Evolutionary conservation across 2,113 vertebrate species (phyloP).

Genomic region (Sclerurus mexicanus): DNA sequence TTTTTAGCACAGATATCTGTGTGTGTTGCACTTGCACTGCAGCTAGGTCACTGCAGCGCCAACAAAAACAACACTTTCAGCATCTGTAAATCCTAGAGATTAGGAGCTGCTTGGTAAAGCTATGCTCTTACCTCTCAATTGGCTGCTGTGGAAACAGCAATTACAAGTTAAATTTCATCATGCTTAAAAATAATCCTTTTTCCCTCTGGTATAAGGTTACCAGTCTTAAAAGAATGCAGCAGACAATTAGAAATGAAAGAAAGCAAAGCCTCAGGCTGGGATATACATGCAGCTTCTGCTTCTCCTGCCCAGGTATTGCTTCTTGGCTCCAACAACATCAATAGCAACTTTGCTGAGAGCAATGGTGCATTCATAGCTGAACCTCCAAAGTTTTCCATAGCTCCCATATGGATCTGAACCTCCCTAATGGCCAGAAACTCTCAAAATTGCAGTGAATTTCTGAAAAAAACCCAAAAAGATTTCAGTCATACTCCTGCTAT

Average conservation of each 20-base stretch:
- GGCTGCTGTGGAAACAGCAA: constrained; percentile 19
- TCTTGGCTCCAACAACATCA: neutral
- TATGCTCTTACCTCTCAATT: neutral
- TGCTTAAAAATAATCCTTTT: neutral
- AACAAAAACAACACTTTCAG: too few relatives aligned
- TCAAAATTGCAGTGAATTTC: neutral
- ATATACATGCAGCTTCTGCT: fast-evolving
- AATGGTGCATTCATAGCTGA: neutral
- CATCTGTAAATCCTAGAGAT: neutral
- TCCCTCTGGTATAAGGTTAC: neutral
- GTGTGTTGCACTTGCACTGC: neutral
- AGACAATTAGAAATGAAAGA: neutral
- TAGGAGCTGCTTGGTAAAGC: neutral
- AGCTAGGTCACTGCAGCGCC: neutral
- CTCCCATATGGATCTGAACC: fast-evolving
- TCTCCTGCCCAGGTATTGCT: fast-evolving
- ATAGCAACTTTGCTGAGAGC: neutral
- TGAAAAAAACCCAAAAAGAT: neutral
- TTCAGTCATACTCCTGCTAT: fast-evolving
- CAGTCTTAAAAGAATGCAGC: neutral
- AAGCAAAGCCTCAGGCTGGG: neutral
- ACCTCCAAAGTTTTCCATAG: neutral
- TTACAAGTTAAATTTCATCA: constrained; percentile 32
- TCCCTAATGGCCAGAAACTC: neutral
- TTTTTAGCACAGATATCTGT: neutral